Evolutionary conservation across 1,140 invertebrate species (phyloP), one percentile per base, ranked within the genome.

Genomic region (Camponotus floridanus): DNA sequence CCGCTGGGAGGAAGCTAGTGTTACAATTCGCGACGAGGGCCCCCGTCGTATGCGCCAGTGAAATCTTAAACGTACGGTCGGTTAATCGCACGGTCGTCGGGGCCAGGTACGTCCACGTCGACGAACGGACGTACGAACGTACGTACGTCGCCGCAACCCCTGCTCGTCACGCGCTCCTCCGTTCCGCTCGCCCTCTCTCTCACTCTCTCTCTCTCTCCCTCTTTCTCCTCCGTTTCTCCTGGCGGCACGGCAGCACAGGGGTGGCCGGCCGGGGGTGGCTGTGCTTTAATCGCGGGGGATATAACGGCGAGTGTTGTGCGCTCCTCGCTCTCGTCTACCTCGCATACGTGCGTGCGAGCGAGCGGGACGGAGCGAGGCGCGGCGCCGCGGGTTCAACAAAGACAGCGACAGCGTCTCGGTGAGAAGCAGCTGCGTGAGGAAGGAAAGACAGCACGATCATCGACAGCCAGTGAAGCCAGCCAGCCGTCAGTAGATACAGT

Each of bases 1-100:
- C 91, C 89, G 90, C 90, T 90, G 90, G 91, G 92, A 94, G 93
- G 92, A 94, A 94, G 91, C 93, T 91, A 93, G 91, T 94, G 93
- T 94, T 93, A 94, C 93, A 94, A 94, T 93, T 93, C 92, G 87
- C 42, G 42, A 45, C 84, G 67, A 55, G 51, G 76, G 76, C 45
- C 45, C 31, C 90, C 76, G 89, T 90, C 90, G 92, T 93, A 92
- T 93, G 92, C 91, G 89, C 86, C 87, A 91, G 90, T 91, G 90
- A 91, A 91, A 91, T 91, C 90, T 91, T 91, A 91, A 88, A 91
- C 88, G 42, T 42, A 91, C 89, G 79, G 26, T 55, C 88, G 87
- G 88, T 80, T 90, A 90, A 91, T 91, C 88, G 91, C 87, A 83
- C 85, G 86, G 59, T 91, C 71, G 83, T 83, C 79, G 68, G 79